These are phyloP conservation scores for Sebastiscus albofasciatus DNA, from an alignment of 2,797 vertebrate genomes.

Conservation along the genomic window DNA sequence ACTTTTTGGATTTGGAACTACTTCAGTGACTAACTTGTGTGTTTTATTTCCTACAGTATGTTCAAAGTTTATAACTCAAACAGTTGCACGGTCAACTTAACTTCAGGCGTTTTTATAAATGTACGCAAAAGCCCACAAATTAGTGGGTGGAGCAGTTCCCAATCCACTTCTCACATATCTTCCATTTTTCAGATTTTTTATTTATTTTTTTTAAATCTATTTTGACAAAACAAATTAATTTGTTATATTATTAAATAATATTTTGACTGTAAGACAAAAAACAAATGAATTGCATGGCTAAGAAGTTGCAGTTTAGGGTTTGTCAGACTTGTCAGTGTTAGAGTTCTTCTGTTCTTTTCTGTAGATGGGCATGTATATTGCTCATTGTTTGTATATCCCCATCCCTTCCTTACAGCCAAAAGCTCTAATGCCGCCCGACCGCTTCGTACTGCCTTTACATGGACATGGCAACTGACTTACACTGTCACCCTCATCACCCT, in stretches of 20 bases:
- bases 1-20: slow-evolving; percentile 87
- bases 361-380: slow-evolving; percentile 99
- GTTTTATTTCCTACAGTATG: slow-evolving; percentile 20
- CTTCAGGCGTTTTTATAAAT: not conserved
- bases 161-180: slow-evolving; percentile 77
- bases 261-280: slow-evolving; percentile 72
- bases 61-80: not conserved
- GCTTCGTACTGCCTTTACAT: slow-evolving; percentile 99
- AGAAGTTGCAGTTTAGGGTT: slow-evolving; percentile 99
- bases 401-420: slow-evolving; percentile 99
- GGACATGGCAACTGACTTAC: slow-evolving; percentile 99
- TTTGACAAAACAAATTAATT: slow-evolving; percentile 66
- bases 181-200: slow-evolving; percentile 50
- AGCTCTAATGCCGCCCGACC: slow-evolving; percentile 99
- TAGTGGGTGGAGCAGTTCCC: slow-evolving; percentile 90
- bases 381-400: slow-evolving; percentile 99
- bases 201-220: slow-evolving; percentile 54
- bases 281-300: slow-evolving; percentile 93
- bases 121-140: slow-evolving; percentile 72
- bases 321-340: slow-evolving; percentile 99
- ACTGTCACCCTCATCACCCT: slow-evolving; percentile 92
- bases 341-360: slow-evolving; percentile 95
- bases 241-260: slow-evolving; percentile 60
- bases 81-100: not conserved
- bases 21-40: slow-evolving; percentile 84